Evolutionary conservation across 2,888 invertebrate species (phyloP).

Genomic region (Adelphocoris suturalis): DNA sequence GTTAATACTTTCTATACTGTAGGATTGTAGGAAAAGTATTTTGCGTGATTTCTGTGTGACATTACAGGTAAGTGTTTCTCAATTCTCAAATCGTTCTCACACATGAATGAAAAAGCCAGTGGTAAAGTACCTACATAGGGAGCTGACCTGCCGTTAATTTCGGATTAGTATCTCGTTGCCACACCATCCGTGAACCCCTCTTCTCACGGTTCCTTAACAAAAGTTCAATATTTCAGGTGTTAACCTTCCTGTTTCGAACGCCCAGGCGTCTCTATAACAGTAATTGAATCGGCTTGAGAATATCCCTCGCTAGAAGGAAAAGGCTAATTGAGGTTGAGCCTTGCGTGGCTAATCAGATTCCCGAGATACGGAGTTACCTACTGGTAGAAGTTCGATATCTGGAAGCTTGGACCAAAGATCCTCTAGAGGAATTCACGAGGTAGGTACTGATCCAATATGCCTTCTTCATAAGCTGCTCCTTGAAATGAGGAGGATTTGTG

Average conservation of each 20-base stretch:
- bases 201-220: slow-evolving; percentile 63
- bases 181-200: slow-evolving; percentile 46
- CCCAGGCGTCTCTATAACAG: slow-evolving; percentile 36
- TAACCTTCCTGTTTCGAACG: slow-evolving; percentile 51
- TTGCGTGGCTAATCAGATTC: slow-evolving; percentile 66
- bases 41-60: no score
- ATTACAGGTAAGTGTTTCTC: no score
- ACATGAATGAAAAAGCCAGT: not conserved
- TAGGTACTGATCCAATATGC: not conserved
- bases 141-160: slow-evolving; percentile 38
- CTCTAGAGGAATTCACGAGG: not conserved
- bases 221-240: slow-evolving; percentile 66
- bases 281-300: slow-evolving; percentile 56
- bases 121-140: slow-evolving; percentile 5
- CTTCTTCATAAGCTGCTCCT: not conserved
- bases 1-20: no score
- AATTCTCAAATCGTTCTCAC: not conserved
- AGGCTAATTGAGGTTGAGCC: slow-evolving; percentile 63
- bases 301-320: slow-evolving; percentile 50
- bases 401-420: slow-evolving; percentile 23
- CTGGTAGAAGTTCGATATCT: not conserved
- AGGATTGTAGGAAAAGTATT: no score
- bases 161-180: slow-evolving; percentile 49
- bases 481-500: slow-evolving; percentile 10
- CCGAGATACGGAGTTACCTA: not conserved